These are phyloP conservation scores for Solenodon paradoxus DNA, from an alignment of 2,113 vertebrate genomes.

Conservation along the genomic window DNA sequence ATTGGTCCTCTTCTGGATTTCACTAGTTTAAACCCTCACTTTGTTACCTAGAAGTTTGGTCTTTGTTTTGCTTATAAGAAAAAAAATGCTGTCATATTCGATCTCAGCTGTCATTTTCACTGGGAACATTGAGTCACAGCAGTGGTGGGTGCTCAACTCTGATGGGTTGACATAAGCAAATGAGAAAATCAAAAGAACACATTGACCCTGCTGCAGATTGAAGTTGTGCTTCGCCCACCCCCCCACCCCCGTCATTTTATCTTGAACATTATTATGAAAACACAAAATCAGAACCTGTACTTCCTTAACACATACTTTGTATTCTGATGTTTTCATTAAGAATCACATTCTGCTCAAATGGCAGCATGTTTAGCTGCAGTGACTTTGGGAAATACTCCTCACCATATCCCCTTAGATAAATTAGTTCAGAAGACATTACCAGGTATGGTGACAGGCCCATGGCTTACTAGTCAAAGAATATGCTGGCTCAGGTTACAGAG, in stretches of 20 bases:
- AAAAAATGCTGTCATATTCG: neutral
- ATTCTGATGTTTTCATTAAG: neutral
- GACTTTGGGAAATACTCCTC: neutral
- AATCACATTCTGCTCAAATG: neutral
- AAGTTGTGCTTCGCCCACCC: neutral
- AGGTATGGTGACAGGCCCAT: neutral
- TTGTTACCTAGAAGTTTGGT: neutral
- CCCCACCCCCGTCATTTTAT: neutral
- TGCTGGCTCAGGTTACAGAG: neutral
- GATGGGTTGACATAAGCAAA: neutral
- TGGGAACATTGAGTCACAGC: conserved; percentile 15
- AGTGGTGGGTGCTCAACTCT: neutral
- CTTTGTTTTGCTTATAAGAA: neutral
- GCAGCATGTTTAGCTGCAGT: neutral
- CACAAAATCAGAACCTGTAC: conserved; percentile 15
- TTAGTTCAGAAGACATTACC: neutral
- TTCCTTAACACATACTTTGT: neutral
- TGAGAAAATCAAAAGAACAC: conserved; percentile 12
- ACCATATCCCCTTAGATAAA: neutral
- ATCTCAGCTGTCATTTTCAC: conserved; percentile 23
- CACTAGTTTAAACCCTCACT: conserved; percentile 5
- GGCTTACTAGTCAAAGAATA: neutral
- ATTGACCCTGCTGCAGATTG: neutral
- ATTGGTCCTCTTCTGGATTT: conserved; percentile 18
- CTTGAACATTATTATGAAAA: conserved; percentile 58